Conservation (phyloP, 2,888 invertebrate genomes). For the Poecilobothrus nobilitatus region DNA sequence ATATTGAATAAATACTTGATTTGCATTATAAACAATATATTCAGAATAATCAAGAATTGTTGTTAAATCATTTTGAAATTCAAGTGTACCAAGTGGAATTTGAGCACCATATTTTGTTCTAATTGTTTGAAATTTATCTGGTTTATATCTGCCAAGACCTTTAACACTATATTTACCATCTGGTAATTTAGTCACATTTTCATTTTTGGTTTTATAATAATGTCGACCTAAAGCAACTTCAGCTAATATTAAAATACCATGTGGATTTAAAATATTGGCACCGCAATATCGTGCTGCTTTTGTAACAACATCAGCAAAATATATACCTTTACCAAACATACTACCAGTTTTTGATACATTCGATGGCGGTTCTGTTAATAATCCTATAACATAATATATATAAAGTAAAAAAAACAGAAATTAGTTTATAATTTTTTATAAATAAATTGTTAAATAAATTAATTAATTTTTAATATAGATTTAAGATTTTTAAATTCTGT, state of each 20-base stretch:
- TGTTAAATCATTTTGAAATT: neutral
- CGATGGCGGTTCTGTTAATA: neutral
- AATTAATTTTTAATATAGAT: no score
- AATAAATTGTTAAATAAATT: no score
- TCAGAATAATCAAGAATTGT: neutral
- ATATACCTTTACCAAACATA: neutral
- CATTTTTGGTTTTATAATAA: neutral
- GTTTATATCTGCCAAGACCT: neutral
- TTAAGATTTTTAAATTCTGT: no score
- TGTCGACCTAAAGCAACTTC: neutral
- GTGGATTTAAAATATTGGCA: neutral
- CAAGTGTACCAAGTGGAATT: neutral
- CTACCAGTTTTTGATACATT: neutral
- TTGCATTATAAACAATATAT: neutral
- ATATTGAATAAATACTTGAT: neutral
- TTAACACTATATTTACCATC: neutral
- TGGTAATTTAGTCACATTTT: neutral
- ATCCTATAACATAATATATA: neutral
- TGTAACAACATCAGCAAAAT: neutral
- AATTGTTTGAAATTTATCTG: neutral
- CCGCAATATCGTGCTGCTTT: neutral
- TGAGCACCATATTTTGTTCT: neutral
- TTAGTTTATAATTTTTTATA: no score
- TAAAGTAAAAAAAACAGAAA: no score
- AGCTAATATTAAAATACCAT: constrained; percentile 1